Conservation (phyloP, 2,113 vertebrate genomes). For the Himantopus leucocephalus region DNA sequence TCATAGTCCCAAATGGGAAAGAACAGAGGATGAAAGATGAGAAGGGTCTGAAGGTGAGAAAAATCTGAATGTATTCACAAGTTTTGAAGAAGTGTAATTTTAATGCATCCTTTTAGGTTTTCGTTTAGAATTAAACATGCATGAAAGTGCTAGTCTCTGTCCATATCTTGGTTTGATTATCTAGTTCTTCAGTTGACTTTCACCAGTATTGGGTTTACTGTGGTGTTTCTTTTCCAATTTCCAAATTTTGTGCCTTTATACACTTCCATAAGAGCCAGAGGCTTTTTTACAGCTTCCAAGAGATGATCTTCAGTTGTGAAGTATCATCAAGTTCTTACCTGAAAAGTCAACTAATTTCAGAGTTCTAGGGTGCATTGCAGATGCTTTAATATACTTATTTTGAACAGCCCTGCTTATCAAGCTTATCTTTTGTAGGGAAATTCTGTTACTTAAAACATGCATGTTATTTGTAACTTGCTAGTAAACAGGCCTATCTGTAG, state of each 20-base stretch:
- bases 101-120: accelerated
- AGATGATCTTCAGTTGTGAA: not conserved
- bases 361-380: not conserved
- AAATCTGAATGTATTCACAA: not conserved
- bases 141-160: not conserved
- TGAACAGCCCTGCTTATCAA: not conserved
- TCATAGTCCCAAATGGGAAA: slow-evolving; percentile 89
- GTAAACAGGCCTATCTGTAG: not conserved
- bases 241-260: not conserved
- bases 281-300: not conserved
- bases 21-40: slow-evolving; percentile 97
- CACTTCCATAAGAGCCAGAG: not conserved
- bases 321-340: not conserved
- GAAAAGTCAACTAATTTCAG: not conserved
- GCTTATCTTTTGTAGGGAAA: not conserved
- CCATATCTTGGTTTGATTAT: not conserved
- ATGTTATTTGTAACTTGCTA: not conserved
- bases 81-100: not conserved
- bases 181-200: not conserved
- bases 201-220: not conserved
- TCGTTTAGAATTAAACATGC: not conserved
- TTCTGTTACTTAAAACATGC: not conserved
- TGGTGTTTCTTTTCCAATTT: not conserved
- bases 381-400: not conserved
- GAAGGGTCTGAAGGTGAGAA: slow-evolving; percentile 89